These are phyloP conservation scores for Zaprionus lineosus DNA, from an alignment of 2,888 invertebrate species.

Conservation along the genomic window DNA sequence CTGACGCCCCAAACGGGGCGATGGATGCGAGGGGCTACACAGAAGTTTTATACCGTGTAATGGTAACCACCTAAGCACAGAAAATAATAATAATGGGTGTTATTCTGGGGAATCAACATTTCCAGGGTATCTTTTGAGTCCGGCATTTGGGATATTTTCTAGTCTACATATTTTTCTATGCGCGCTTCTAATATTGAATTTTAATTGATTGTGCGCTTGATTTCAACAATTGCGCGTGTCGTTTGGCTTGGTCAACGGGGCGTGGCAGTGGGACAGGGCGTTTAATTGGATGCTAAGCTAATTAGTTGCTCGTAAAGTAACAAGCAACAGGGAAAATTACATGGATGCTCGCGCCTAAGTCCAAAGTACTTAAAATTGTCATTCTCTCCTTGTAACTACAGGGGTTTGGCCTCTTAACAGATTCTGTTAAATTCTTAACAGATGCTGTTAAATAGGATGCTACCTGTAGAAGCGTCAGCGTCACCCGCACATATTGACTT, in stretches of 20 bases:
- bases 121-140: conserved; percentile 20
- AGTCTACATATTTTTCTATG: neutral
- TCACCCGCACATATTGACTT: conserved; percentile 48
- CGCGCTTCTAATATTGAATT: conserved; percentile 32
- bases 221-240: conserved; percentile 63
- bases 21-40: neutral
- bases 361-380: neutral
- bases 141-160: neutral
- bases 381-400: too few species aligned
- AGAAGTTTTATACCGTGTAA: conserved; percentile 32
- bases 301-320: conserved; percentile 34
- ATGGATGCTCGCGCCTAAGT: neutral
- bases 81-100: too few species aligned
- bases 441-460: conserved; percentile 8
- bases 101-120: too few species aligned
- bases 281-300: conserved; percentile 56
- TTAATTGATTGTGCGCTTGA: conserved; percentile 68
- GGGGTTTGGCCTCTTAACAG: conserved; percentile 21
- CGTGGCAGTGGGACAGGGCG: conserved; percentile 38
- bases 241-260: conserved; percentile 63
- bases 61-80: too few species aligned
- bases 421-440: conserved; percentile 18
- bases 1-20: conserved; percentile 9
- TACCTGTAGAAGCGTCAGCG: conserved; percentile 24
- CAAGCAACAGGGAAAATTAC: neutral